phyloP scores from a whole-genome alignment of 2,113 vertebrate genomes.

The Atractosteus spatula region DNA sequence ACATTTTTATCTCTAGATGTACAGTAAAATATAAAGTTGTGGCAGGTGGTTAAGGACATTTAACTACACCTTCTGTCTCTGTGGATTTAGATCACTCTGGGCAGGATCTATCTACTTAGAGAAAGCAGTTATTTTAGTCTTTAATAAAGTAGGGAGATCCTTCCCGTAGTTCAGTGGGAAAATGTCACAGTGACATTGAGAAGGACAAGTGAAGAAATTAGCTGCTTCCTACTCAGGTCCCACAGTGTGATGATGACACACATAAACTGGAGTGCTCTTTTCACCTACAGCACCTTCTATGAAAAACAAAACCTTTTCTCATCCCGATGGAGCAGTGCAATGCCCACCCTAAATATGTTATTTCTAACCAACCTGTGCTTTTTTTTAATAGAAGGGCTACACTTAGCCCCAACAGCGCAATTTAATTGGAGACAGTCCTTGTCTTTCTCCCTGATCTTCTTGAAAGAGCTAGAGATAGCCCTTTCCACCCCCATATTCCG shows the following conservation, averaged over 20 bases:
- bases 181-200: no score
- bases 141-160: no score
- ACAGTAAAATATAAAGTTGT: constrained; percentile 48
- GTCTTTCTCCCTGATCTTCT: neutral
- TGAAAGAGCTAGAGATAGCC: neutral
- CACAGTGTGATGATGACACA: no score
- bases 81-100: constrained; percentile 59
- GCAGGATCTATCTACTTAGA: no score
- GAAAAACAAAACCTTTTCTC: constrained; percentile 62
- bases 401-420: neutral
- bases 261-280: no score
- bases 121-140: no score
- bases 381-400: neutral
- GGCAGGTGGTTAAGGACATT: constrained; percentile 14
- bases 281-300: no score
- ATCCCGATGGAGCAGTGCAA: constrained; percentile 53
- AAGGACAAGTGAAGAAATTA: no score
- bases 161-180: no score
- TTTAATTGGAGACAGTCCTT: neutral
- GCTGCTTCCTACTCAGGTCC: no score
- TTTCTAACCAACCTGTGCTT: neutral
- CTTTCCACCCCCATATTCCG: constrained; percentile 19
- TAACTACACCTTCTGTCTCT: constrained; percentile 17
- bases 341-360: neutral
- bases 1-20: constrained; percentile 56